A percentile compares a stretch with the other conserved stretches of the same genome.
Conservation (phyloP, 2,888 invertebrate species). For the Chaetogeoica ovagalla region DNA sequence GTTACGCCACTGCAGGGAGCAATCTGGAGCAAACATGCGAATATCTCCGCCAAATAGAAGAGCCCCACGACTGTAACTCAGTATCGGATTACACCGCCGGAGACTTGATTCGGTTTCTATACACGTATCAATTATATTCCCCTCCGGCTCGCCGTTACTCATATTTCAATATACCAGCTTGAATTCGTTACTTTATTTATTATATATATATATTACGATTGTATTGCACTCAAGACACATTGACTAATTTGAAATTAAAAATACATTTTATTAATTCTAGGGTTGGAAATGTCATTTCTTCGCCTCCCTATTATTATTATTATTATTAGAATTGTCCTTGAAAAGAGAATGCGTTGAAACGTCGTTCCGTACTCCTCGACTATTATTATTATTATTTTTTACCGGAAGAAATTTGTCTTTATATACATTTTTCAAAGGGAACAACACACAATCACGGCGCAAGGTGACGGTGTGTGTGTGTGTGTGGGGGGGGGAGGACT, state of each 20-base stretch:
- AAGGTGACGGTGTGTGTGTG: not conserved
- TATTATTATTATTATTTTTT: not conserved
- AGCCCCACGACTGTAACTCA: too few relatives aligned
- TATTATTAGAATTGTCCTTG: slow-evolving; percentile 15
- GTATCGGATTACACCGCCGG: too few relatives aligned
- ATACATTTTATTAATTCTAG: slow-evolving; percentile 31
- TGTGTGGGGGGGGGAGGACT: not conserved
- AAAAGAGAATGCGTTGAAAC: slow-evolving; percentile 2
- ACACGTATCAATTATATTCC: too few relatives aligned
- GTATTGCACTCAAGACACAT: too few relatives aligned
- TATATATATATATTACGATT: not conserved
- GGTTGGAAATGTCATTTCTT: slow-evolving; percentile 3
- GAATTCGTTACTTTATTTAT: too few relatives aligned
- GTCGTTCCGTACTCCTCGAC: not conserved
- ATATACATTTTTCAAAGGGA: not conserved
- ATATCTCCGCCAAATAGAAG: too few relatives aligned
- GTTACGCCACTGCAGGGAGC: too few relatives aligned
- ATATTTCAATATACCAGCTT: too few relatives aligned
- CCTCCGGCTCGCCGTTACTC: too few relatives aligned
- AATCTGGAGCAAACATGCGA: too few relatives aligned
- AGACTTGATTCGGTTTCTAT: too few relatives aligned
- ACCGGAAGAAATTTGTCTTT: not conserved
- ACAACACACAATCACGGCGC: not conserved
- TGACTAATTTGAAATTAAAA: slow-evolving; percentile 30
- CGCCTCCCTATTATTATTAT: slow-evolving; percentile 11